Evolutionary conservation across 2,113 vertebrate genomes (phyloP).

Genomic region (Vicugna pacos): DNA sequence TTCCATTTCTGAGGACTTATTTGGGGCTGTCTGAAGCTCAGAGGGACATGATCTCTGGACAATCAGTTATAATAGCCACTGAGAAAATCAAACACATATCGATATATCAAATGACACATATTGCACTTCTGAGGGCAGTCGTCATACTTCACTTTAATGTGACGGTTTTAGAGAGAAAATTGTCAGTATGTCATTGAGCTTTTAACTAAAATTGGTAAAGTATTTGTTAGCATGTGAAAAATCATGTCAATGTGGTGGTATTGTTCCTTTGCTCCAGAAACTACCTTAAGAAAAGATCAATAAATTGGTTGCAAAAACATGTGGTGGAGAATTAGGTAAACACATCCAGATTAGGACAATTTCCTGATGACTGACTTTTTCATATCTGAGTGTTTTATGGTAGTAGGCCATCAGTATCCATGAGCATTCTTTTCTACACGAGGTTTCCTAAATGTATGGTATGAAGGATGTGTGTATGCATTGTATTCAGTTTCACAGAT

Average conservation of each 20-base stretch:
- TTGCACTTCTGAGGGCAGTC: background rate
- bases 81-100: background rate
- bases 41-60: background rate
- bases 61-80: background rate
- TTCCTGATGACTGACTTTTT: background rate
- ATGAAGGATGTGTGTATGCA: background rate
- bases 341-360: background rate
- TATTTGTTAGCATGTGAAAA: slow-evolving; percentile 9
- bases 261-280: background rate
- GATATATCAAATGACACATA: background rate
- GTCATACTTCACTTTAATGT: slow-evolving; percentile 1
- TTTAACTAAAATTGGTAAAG: slow-evolving; percentile 22
- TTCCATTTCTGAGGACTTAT: background rate
- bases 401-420: background rate
- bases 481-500: background rate
- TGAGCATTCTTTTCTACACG: background rate
- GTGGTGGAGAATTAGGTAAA: background rate
- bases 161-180: background rate
- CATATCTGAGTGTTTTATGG: background rate
- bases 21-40: background rate
- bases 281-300: background rate
- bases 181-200: background rate
- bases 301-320: slow-evolving; percentile 17
- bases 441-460: background rate
- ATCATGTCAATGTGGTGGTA: background rate